Evolutionary conservation across 2,888 invertebrate genomes (phyloP).

Genomic region (Oscheius onirici): DNA sequence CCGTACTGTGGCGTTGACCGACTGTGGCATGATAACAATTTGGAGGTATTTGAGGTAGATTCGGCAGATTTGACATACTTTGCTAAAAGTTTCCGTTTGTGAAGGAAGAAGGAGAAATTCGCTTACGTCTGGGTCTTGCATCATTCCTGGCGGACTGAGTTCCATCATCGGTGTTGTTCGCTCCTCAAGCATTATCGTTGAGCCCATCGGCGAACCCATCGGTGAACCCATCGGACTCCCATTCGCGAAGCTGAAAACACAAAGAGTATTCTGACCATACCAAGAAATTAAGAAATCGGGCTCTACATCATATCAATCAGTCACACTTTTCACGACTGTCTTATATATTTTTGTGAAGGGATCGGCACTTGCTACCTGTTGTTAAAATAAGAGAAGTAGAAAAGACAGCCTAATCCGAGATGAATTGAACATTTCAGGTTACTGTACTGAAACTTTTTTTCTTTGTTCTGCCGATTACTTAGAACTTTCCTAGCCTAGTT

Average conservation of each 20-base stretch:
- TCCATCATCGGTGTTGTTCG: conserved; percentile 48
- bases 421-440: too few relatives aligned
- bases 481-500: not conserved
- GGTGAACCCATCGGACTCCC: conserved; percentile 51
- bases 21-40: conserved; percentile 37
- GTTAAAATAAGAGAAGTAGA: too few relatives aligned
- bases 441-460: too few relatives aligned
- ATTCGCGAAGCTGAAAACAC: conserved; percentile 35
- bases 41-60: conserved; percentile 37
- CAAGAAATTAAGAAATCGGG: too few relatives aligned
- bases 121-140: conserved; percentile 17
- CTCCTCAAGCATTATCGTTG: conserved; percentile 48
- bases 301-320: too few relatives aligned
- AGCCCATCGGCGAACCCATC: conserved; percentile 48
- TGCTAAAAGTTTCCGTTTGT: conserved; percentile 2
- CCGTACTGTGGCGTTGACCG: conserved; percentile 51
- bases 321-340: too few relatives aligned
- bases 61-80: conserved; percentile 35
- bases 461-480: too few relatives aligned
- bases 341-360: too few relatives aligned
- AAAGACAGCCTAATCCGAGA: too few relatives aligned
- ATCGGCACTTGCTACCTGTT: too few relatives aligned
- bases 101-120: not conserved
- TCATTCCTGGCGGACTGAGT: conserved; percentile 47
- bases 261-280: too few relatives aligned